phyloP scores from a whole-genome alignment of 2,797 vertebrate species.

The Scolopax bukidnonensis region DNA sequence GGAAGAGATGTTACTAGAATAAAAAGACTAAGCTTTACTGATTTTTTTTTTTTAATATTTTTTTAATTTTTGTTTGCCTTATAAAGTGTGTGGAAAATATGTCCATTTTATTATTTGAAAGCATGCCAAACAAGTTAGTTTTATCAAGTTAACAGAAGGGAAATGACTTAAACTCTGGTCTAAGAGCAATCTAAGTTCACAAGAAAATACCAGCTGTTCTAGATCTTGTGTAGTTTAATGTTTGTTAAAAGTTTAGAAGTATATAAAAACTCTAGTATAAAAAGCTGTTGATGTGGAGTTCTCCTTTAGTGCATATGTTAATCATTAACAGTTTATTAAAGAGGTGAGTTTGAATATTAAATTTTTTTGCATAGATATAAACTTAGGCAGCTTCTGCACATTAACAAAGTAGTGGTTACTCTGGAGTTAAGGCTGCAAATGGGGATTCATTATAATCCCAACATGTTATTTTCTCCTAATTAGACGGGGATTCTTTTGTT shows the following conservation, averaged over 20 bases:
- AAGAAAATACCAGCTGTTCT: background rate
- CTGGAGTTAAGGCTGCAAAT: background rate
- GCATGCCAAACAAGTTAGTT: background rate
- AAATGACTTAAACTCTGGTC: background rate
- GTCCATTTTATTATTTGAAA: background rate
- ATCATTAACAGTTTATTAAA: background rate
- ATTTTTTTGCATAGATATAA: background rate
- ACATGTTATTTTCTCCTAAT: background rate
- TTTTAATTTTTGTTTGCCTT: background rate
- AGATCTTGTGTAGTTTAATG: background rate
- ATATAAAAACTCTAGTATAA: background rate
- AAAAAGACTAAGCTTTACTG: background rate
- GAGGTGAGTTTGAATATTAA: background rate
- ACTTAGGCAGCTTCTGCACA: background rate
- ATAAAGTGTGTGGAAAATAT: background rate
- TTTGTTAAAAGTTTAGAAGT: background rate
- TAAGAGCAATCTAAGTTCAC: background rate
- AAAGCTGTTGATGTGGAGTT: background rate
- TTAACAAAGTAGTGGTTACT: background rate
- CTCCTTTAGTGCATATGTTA: background rate
- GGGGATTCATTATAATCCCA: background rate
- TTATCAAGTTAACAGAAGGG: background rate
- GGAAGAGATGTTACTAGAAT: background rate
- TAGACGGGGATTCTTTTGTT: background rate
- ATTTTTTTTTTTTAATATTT: background rate